Evolutionary conservation across 1,140 invertebrate genomes (phyloP), one percentile per base, ranked within the genome.

Genomic region (Nautilus pompilius): DNA sequence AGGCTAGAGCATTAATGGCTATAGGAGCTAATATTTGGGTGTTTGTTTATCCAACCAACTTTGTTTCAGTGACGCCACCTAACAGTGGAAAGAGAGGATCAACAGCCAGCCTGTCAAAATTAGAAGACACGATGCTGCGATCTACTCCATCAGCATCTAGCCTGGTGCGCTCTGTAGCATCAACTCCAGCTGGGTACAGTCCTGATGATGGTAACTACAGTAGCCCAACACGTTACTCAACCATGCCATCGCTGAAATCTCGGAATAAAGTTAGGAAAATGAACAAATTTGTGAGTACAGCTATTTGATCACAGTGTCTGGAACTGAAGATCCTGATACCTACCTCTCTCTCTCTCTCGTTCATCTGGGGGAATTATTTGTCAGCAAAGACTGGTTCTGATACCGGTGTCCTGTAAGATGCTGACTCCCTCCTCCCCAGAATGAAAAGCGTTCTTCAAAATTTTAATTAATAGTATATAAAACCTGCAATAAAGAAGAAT

Each of bases 51-150:
- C n/a, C n/a, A n/a, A n/a, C n/a, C 33, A 17, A 54, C 30, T 6
- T 46, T 57, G 6, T 41, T 41, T 41, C 36, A 41, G 36, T 41
- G 13, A 41, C 36, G 13, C 36, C 36, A 15, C 46, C 58, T 22
- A 45, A 45, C 6, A 54, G 69, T 49, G 65, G 48, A 61, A 77
- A 77, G 56, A 71, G 74, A 48, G 77, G 77, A n/a, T 79, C 77
- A 0, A 73, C 77, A 15, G 76, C 75, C 17, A 80, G 79, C 60
- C 64, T 81, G 26, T 77, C 79, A 17, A 74, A 76, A 46, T 67
- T 80, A 22, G 77, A 80, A 51, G 75, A 79, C 56, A 66, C 68
- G 15, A 73, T 74, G 68, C 74, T 71, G 51, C 60, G 68, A 36
- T 63, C 65, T n/a, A 56, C 58, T 28, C 24, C 51, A 5, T 54